Evolutionary conservation across 1,140 invertebrate species (phyloP).

Genomic region (Eriocheir sinensis): DNA sequence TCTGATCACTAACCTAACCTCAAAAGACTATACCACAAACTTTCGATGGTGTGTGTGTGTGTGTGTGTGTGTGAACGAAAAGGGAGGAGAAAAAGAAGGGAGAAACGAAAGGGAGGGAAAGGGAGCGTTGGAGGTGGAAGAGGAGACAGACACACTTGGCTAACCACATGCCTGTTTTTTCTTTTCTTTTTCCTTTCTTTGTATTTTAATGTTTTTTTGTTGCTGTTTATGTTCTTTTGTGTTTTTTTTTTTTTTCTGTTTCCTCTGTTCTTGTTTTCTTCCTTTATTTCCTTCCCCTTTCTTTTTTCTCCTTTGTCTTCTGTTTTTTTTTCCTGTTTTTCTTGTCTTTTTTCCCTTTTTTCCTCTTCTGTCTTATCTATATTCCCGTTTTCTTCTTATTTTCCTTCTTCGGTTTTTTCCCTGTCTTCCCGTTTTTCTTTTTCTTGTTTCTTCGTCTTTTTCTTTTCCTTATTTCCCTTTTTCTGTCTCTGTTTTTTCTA

Average conservation of each 20-base stretch:
- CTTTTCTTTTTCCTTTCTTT: background rate
- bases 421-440: background rate
- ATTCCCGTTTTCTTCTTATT: too few species aligned
- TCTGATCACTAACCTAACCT: conserved; percentile 3
- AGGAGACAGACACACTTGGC: background rate
- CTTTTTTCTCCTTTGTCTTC: background rate
- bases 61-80: background rate
- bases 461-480: too few species aligned
- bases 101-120: background rate
- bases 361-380: background rate
- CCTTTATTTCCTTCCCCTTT: background rate
- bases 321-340: conserved; percentile 9
- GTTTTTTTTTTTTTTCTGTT: background rate
- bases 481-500: background rate
- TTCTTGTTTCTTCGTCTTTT: background rate
- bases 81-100: background rate
- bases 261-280: too few species aligned
- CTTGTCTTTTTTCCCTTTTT: conserved; percentile 34
- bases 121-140: background rate
- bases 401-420: too few species aligned
- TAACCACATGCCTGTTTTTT: too few species aligned
- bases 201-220: background rate
- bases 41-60: background rate
- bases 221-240: background rate
- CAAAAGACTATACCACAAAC: background rate